phyloP scores from a whole-genome alignment of 2,888 invertebrate species.

The Salticus scenicus region DNA sequence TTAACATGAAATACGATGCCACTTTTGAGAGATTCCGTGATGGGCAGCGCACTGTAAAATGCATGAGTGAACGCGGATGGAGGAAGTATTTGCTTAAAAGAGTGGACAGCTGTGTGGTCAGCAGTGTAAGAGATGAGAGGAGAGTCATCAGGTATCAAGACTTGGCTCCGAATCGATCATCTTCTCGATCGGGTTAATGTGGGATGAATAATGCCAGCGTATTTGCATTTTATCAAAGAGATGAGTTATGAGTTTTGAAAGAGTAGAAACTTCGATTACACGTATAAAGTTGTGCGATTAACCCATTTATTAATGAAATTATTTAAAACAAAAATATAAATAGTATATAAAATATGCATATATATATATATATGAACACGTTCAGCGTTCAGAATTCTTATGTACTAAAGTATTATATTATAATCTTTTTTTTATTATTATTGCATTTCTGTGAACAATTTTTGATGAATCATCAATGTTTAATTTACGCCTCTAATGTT shows the following conservation, averaged over 20 bases:
- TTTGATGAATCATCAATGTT: too few species aligned
- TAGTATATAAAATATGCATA: too few species aligned
- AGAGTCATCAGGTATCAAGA: slow-evolving; percentile 7
- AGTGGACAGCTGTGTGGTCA: slow-evolving; percentile 28
- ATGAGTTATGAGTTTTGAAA: not conserved
- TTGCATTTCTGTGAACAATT: too few species aligned
- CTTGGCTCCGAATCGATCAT: not conserved
- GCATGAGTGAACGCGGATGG: not conserved
- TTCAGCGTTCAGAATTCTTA: too few species aligned
- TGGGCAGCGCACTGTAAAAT: not conserved
- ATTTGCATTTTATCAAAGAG: not conserved
- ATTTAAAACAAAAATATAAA: too few species aligned
- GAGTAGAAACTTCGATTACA: not conserved
- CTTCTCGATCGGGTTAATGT: not conserved
- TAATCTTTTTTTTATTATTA: too few species aligned
- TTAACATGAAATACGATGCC: slow-evolving; percentile 64
- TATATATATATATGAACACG: too few species aligned
- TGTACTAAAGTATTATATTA: too few species aligned
- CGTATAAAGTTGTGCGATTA: too few species aligned
- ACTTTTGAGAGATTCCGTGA: not conserved
- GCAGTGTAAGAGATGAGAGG: not conserved
- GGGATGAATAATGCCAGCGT: not conserved
- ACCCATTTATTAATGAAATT: too few species aligned
- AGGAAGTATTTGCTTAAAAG: slow-evolving; percentile 23
- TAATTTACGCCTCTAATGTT: too few species aligned